These are phyloP conservation scores for Paraplagusia blochii DNA, from an alignment of 2,113 vertebrate species.

Conservation along the genomic window DNA sequence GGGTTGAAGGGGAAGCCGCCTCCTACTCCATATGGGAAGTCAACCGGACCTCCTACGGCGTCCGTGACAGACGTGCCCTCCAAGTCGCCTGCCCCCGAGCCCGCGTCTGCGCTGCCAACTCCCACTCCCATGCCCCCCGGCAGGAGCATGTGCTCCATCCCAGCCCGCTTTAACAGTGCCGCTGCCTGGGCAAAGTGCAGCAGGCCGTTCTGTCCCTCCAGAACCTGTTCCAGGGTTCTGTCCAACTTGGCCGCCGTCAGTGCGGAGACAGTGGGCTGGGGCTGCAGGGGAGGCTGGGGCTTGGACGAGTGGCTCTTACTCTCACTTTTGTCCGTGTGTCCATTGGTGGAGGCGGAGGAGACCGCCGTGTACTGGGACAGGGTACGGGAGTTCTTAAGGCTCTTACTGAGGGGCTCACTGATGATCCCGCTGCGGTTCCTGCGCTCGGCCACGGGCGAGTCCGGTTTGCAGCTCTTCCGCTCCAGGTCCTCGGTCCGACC, in stretches of 20 bases:
- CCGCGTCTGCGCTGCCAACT: conserved; percentile 86
- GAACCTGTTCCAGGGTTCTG: conserved; percentile 88
- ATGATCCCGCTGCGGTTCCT: conserved; percentile 96
- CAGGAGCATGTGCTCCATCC: conserved; percentile 95
- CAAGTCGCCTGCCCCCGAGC: conserved; percentile 87
- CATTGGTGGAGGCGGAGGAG: conserved; percentile 79
- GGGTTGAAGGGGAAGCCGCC: conserved; percentile 98
- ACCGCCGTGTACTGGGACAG: conserved; percentile 94
- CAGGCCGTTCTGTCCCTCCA: conserved; percentile 93
- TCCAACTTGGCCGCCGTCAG: conserved; percentile 86
- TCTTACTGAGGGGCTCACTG: conserved; percentile 96
- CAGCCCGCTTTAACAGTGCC: conserved; percentile 92
- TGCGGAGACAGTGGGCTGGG: conserved; percentile 70
- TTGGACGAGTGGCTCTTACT: conserved; percentile 86
- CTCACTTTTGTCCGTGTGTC: conserved; percentile 81
- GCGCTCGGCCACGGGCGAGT: conserved; percentile 82
- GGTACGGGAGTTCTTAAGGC: conserved; percentile 93
- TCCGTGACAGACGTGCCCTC: conserved; percentile 91
- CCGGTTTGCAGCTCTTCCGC: conserved; percentile 78
- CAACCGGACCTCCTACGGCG: conserved; percentile 88
- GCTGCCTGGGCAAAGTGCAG: conserved; percentile 97
- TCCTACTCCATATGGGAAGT: conserved; percentile 92
- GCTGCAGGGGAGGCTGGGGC: conserved; percentile 86
- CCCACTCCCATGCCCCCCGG: conserved; percentile 87
- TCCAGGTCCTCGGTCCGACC: conserved; percentile 83